A percentile compares a stretch with the other conserved stretches of the same genome.
These are phyloP conservation scores for Anthophora plumipes DNA, from an alignment of 2,888 invertebrate species.

Conservation along the genomic window DNA sequence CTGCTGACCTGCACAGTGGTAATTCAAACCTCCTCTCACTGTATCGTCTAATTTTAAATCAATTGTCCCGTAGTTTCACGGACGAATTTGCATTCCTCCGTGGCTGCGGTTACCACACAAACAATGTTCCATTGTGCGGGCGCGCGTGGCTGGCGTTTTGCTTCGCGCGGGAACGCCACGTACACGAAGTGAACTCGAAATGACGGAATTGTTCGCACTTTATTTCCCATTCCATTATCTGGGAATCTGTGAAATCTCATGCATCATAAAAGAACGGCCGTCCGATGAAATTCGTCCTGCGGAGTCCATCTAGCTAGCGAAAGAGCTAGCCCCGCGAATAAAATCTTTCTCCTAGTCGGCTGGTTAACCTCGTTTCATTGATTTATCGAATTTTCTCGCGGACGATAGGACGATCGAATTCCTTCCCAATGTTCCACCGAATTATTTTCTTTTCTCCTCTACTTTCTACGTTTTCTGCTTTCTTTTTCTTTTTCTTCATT, in stretches of 20 bases:
- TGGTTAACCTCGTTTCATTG: slow-evolving; percentile 32
- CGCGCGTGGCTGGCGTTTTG: slow-evolving; percentile 17
- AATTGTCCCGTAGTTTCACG: slow-evolving; percentile 6
- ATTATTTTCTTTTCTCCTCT: background rate
- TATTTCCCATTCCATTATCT: slow-evolving; percentile 69
- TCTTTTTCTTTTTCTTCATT: background rate
- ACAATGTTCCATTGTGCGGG: slow-evolving; percentile 35
- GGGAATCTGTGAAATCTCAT: slow-evolving; percentile 65
- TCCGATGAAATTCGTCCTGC: slow-evolving; percentile 59
- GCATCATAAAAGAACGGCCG: slow-evolving; percentile 70
- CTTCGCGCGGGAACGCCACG: slow-evolving; percentile 31
- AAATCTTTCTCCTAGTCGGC: slow-evolving; percentile 34
- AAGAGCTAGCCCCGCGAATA: slow-evolving; percentile 21
- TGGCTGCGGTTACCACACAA: slow-evolving; percentile 32
- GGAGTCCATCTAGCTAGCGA: slow-evolving; percentile 44
- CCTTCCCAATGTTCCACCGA: background rate
- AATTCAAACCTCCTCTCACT: background rate
- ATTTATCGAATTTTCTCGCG: slow-evolving; percentile 24
- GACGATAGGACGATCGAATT: background rate
- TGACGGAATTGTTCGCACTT: slow-evolving; percentile 70
- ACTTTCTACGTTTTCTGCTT: background rate
- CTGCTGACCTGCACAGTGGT: background rate
- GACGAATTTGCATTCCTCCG: slow-evolving; percentile 36
- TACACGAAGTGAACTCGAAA: slow-evolving; percentile 46
- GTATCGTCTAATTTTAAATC: slow-evolving; percentile 41